Conservation (phyloP, 2,888 invertebrate genomes). For the Leucozona laternaria region DNA sequence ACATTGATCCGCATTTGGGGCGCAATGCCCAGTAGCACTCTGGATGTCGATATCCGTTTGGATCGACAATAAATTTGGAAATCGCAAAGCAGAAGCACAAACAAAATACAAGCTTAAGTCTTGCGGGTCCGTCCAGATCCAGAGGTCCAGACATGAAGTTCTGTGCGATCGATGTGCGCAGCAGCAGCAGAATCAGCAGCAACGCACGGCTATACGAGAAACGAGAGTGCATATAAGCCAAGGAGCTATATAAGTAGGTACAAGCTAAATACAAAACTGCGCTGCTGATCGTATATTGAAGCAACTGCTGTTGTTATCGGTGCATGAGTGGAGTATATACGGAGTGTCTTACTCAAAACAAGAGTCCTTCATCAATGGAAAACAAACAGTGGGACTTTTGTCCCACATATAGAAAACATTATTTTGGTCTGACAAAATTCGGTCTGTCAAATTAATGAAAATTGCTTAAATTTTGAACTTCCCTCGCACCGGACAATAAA, state of each 20-base stretch:
- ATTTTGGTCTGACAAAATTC: no score
- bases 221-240: slow-evolving; percentile 50
- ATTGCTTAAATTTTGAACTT: no score
- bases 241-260: slow-evolving; percentile 42
- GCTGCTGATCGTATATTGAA: slow-evolving; percentile 65
- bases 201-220: slow-evolving; percentile 12
- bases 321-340: slow-evolving; percentile 24
- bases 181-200: not conserved
- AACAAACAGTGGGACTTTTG: not conserved
- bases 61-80: slow-evolving; percentile 79
- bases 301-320: slow-evolving; percentile 66
- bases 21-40: slow-evolving; percentile 79
- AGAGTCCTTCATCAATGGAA: slow-evolving; percentile 13
- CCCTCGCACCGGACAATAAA: no score
- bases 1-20: slow-evolving; percentile 70
- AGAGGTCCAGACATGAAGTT: slow-evolving; percentile 38
- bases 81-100: slow-evolving; percentile 76
- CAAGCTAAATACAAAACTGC: slow-evolving; percentile 63
- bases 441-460: no score
- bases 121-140: not conserved
- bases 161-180: slow-evolving; percentile 32
- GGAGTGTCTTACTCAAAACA: slow-evolving; percentile 22
- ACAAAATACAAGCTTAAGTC: slow-evolving; percentile 67
- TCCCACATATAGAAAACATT: no score
- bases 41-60: slow-evolving; percentile 79